Evolutionary conservation across 2,888 invertebrate genomes (phyloP), one percentile per base, ranked within the genome.

Genomic region (Byasa hedistus): DNA sequence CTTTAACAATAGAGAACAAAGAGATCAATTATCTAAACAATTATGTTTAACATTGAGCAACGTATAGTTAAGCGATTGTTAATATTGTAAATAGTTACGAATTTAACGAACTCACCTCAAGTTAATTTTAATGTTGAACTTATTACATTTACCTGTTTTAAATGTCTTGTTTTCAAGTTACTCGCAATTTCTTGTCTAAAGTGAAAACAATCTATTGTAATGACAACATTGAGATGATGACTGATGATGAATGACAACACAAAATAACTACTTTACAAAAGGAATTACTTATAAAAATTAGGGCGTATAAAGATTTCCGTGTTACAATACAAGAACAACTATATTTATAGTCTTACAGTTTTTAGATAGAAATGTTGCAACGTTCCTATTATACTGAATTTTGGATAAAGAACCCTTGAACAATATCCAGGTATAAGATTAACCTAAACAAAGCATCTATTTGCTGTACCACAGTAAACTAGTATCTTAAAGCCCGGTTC

Each of bases 401-500:
- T 32, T 32, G 8, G 1, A 32, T 10, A 32, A n/a, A n/a, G n/a
- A n/a, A n/a, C n/a, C n/a, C n/a, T n/a, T n/a, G n/a, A n/a, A n/a
- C n/a, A n/a, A n/a, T n/a, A n/a, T n/a, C n/a, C n/a, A n/a, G n/a
- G n/a, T n/a, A 32, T 32, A 32, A 32, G 10, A 32, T 1, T 32
- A 32, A 10, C 32, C 10, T 32, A 32, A 32, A 32, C 10, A 32
- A 32, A 32, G 8, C 32, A 32, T 1, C 7, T 32, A 32, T 8
- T 8, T 32, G 10, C 44, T 44, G 19, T 44, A 19, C 44, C 44
- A 17, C 19, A 17, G 19, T 44, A 44, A 64, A 59, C 15, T 55
- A 55, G 59, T 23, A 60, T 60, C 44, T 19, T 27, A 32, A 32
- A 10, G 32, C 32, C 10, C n/a, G 22, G 66, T 61, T 66, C 32